A percentile compares a stretch with the other conserved stretches of the same genome.
phyloP scores from a whole-genome alignment of 2,888 invertebrate species.

The Atethmia centrago region DNA sequence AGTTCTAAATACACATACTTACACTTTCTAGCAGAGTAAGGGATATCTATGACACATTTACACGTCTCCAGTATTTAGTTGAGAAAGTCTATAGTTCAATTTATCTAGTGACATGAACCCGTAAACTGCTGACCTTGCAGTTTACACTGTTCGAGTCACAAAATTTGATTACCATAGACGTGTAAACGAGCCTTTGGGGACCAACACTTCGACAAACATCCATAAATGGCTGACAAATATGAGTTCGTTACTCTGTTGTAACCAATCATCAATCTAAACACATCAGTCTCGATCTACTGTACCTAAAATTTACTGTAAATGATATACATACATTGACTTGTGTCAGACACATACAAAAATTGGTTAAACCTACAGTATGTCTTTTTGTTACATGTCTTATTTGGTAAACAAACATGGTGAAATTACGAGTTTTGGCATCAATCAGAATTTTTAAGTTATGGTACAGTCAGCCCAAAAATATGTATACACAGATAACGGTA shows the following conservation, averaged over 20 bases:
- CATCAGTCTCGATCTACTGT: conserved; percentile 56
- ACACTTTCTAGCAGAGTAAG: conserved; percentile 41
- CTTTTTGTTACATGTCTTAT: background rate
- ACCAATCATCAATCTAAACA: conserved; percentile 32
- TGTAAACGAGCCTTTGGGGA: conserved; percentile 9
- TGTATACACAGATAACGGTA: too few species aligned
- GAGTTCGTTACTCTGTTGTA: conserved; percentile 14
- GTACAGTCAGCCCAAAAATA: too few species aligned
- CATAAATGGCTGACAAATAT: conserved; percentile 14
- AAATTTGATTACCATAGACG: conserved; percentile 17
- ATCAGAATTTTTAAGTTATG: too few species aligned
- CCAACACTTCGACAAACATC: background rate
- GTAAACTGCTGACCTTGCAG: conserved; percentile 10
- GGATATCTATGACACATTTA: conserved; percentile 13
- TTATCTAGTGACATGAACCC: conserved; percentile 4
- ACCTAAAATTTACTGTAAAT: conserved; percentile 47
- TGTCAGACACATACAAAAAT: conserved; percentile 50
- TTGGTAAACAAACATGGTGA: conserved; percentile 23
- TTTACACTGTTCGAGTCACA: conserved; percentile 14
- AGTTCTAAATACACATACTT: conserved; percentile 30
- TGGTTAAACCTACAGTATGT: conserved; percentile 35
- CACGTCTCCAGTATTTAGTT: conserved; percentile 32
- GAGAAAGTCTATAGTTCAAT: conserved; percentile 36
- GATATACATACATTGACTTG: conserved; percentile 49
- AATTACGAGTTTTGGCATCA: background rate